Evolutionary conservation across 2,888 invertebrate species (phyloP), one percentile per base, ranked within the genome.

Genomic region (Hyles lineata): DNA sequence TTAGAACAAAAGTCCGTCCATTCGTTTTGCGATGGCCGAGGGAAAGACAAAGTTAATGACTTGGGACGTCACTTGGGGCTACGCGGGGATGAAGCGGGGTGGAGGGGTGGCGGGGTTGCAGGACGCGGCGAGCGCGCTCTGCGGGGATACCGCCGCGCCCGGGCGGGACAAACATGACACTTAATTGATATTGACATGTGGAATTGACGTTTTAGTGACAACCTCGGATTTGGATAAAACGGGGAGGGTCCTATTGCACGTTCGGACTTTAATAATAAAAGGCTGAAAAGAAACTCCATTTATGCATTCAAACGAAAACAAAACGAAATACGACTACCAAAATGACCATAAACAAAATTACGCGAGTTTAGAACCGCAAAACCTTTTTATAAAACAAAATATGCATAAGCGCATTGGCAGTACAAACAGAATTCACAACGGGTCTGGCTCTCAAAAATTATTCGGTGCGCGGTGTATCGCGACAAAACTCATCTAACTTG

Each of bases 401-500:
- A 32, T 72, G 60, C 43, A 50, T 67, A 58, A 55, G 60, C 71
- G 32, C 52, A 61, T 25, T 50, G 52, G 32, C 55, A 73, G 74
- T 74, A 71, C 78, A 83, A 83, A 80, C 81, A 79, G 80, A 79
- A 78, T 78, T 77, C 72, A 70, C 73, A 74, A 80, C 81, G 87
- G 82, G 86, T 82, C 86, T 35, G 17, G 17, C 15, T 50, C 50
- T 50, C 23, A 67, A 50, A 86, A 90, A 90, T 89, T 89, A 90
- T 86, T 83, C 85, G 78, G 82, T 55, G 70, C 71, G 75, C 75
- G 77, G 75, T 78, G 82, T 82, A 82, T 81, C 83, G 82, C 80
- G 84, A 83, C 85, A 81, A 83, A 91, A 89, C 90, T 89, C 90
- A 90, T 90, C 89, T 89, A 90, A 90, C 89, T 90, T 82, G 74